phyloP scores from a whole-genome alignment of 1,140 invertebrate species.

The Stegodyphus dumicola region DNA sequence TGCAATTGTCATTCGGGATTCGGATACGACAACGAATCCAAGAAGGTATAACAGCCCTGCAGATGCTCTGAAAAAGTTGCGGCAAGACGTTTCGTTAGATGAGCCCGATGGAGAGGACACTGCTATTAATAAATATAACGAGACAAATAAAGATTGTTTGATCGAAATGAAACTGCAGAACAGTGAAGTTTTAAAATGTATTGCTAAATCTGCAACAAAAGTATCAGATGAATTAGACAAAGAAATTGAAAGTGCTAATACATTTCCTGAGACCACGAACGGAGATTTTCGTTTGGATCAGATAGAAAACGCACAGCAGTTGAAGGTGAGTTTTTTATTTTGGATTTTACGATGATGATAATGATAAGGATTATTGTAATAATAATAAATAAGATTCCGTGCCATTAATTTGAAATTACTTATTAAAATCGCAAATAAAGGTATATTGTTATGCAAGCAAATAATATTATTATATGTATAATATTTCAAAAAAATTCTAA shows the following conservation, averaged over 20 bases:
- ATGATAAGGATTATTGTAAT: no score
- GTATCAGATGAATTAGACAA: not conserved
- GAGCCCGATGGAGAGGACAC: not conserved
- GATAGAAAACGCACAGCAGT: not conserved
- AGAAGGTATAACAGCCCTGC: slow-evolving; percentile 38
- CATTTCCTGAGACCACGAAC: not conserved
- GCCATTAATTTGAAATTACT: no score
- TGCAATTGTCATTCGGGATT: not conserved
- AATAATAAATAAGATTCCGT: no score
- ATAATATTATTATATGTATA: no score
- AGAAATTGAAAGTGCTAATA: not conserved
- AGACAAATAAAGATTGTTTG: no score
- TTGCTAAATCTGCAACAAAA: not conserved
- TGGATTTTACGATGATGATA: not conserved
- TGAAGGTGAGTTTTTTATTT: slow-evolving; percentile 3
- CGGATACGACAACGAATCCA: not conserved
- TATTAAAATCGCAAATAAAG: no score
- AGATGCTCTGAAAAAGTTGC: slow-evolving; percentile 28
- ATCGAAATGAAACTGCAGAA: slow-evolving; percentile 31
- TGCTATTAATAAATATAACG: no score
- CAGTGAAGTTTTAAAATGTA: not conserved
- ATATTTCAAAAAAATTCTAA: no score
- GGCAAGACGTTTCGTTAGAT: slow-evolving; percentile 20
- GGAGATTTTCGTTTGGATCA: not conserved
- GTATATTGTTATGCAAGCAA: no score